Percentiles rank a stretch among this genome's conserved stretches.
Evolutionary conservation across 2,888 invertebrate genomes (phyloP).

Genomic region (Kuschelorhynchus macadamiae): DNA sequence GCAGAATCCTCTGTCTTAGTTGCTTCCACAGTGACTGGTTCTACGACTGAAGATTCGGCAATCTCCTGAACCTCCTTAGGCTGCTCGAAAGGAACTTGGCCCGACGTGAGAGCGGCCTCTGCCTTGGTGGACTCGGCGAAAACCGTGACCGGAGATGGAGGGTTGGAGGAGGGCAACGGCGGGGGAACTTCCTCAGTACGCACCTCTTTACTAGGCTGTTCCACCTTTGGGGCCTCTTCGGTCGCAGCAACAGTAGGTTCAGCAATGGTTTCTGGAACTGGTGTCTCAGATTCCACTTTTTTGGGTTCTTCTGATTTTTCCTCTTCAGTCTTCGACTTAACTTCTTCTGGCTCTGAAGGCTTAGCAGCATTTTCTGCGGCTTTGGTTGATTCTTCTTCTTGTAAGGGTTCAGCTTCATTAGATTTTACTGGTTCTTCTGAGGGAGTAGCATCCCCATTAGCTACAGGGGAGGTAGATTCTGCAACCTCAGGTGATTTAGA

Average conservation of each 20-base stretch:
- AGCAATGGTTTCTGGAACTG: conserved; percentile 55
- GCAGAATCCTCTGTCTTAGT: conserved; percentile 23
- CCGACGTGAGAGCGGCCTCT: conserved; percentile 57
- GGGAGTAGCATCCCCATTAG: conserved; percentile 55
- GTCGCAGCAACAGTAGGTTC: conserved; percentile 52
- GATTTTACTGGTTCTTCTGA: conserved; percentile 42
- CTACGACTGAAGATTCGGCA: conserved; percentile 21
- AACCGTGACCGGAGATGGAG: conserved; percentile 82
- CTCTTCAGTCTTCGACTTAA: conserved; percentile 29
- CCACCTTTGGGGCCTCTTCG: conserved; percentile 55
- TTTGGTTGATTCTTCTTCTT: conserved; percentile 60
- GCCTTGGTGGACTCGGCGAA: conserved; percentile 81
- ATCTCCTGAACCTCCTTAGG: conserved; percentile 27
- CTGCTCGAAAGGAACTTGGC: conserved; percentile 40
- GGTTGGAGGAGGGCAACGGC: conserved; percentile 81
- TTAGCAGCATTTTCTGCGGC: conserved; percentile 43
- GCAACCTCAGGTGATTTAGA: conserved; percentile 38
- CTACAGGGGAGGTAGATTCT: conserved; percentile 46
- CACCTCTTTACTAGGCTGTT: conserved; percentile 69
- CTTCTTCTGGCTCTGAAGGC: conserved; percentile 28
- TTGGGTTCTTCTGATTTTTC: conserved; percentile 47
- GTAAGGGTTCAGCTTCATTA: conserved; percentile 58
- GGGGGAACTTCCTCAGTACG: conserved; percentile 80
- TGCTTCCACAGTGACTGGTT: neutral
- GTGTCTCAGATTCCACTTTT: conserved; percentile 44